Conservation (phyloP, 2,888 invertebrate genomes). For the Marasmarcha lunaedactyla region DNA sequence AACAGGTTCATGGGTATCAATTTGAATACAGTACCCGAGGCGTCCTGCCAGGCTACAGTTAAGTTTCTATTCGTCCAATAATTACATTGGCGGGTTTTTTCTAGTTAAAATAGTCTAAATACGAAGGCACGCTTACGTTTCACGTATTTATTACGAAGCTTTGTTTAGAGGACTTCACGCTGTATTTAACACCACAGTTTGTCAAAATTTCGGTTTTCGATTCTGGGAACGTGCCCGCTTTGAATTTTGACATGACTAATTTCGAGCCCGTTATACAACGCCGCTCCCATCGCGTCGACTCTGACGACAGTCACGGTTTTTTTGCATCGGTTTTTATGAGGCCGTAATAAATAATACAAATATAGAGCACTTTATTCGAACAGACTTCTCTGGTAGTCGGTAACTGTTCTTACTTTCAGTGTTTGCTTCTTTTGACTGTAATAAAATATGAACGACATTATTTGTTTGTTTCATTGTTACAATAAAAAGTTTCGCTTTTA, state of each 20-base stretch:
- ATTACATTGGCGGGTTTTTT: slow-evolving; percentile 48
- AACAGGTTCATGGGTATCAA: slow-evolving; percentile 34
- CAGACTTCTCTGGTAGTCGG: slow-evolving; percentile 58
- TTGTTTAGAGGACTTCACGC: slow-evolving; percentile 33
- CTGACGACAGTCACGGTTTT: slow-evolving; percentile 50
- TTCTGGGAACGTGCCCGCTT: slow-evolving; percentile 48
- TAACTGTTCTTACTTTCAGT: slow-evolving; percentile 65
- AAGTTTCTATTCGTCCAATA: slow-evolving; percentile 42
- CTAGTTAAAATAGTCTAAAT: slow-evolving; percentile 56
- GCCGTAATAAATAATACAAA: slow-evolving; percentile 59
- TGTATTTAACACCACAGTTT: slow-evolving; percentile 54
- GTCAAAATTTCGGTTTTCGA: slow-evolving; percentile 65
- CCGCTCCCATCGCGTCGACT: slow-evolving; percentile 23
- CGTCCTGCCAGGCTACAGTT: slow-evolving; percentile 58
- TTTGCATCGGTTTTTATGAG: slow-evolving; percentile 43
- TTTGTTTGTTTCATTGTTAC: slow-evolving; percentile 24
- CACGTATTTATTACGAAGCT: slow-evolving; percentile 21
- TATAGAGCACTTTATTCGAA: slow-evolving; percentile 58
- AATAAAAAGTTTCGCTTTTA: slow-evolving; percentile 56
- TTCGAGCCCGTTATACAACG: slow-evolving; percentile 51
- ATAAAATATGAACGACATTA: slow-evolving; percentile 22
- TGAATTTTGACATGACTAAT: slow-evolving; percentile 38
- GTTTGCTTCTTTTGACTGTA: slow-evolving; percentile 28
- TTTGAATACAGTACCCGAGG: slow-evolving; percentile 28
- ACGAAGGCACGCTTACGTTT: slow-evolving; percentile 57